Conservation (phyloP, 2,797 vertebrate genomes). For the Epinephelus malabaricus region DNA sequence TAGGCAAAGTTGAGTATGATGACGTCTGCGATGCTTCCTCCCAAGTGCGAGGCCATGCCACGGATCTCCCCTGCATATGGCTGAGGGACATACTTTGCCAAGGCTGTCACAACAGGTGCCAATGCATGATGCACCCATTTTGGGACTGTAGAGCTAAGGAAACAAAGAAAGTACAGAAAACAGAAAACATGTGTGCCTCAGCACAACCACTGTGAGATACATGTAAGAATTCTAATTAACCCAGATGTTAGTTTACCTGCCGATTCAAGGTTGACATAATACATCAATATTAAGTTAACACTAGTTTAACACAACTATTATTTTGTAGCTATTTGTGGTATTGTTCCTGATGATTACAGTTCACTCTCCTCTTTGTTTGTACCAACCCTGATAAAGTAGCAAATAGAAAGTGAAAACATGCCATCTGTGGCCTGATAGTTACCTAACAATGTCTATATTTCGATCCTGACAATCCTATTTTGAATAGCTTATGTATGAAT, state of each 20-base stretch:
- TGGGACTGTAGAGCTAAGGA: conserved; percentile 86
- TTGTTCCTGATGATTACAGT: not conserved
- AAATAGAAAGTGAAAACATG: not conserved
- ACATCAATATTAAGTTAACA: too few species aligned
- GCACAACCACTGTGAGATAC: not conserved
- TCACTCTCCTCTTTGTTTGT: not conserved
- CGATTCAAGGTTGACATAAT: not conserved
- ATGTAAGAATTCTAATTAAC: not conserved
- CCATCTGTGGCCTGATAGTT: not conserved
- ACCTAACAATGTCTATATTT: not conserved
- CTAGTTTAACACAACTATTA: too few species aligned
- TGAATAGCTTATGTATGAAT: not conserved
- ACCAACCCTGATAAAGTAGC: not conserved
- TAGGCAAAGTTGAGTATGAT: conserved; percentile 94
- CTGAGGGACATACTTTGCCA: conserved; percentile 87
- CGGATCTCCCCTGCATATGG: conserved; percentile 91
- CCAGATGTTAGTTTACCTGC: not conserved
- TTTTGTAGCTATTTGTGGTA: not conserved
- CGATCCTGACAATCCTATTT: not conserved
- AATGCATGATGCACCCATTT: conserved; percentile 89
- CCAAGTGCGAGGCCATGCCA: conserved; percentile 84
- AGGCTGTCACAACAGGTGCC: conserved; percentile 69
- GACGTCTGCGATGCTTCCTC: conserved; percentile 83
- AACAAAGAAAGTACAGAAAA: not conserved
- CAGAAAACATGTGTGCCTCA: not conserved